A percentile compares a stretch with the other conserved stretches of the same genome.
These are phyloP conservation scores for Orthonevra nobilis DNA, from an alignment of 2,888 invertebrate genomes.

Conservation along the genomic window DNA sequence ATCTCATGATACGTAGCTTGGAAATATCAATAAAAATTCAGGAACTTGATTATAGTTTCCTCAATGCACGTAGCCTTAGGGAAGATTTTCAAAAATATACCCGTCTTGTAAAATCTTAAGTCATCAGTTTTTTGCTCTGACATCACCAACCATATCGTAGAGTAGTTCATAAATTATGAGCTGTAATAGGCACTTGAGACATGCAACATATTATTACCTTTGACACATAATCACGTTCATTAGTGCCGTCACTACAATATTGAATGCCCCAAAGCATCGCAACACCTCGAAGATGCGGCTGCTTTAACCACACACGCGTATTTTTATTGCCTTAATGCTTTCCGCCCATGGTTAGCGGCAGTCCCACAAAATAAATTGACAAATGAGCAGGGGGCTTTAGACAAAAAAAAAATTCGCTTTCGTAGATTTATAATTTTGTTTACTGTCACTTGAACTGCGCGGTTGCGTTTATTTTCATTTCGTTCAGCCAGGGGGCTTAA, in stretches of 20 bases:
- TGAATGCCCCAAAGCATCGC: not conserved
- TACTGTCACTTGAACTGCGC: conserved; percentile 40
- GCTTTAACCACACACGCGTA: conserved; percentile 21
- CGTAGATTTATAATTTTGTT: conserved; percentile 51
- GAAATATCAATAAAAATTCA: too few relatives aligned
- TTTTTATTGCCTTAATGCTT: conserved; percentile 4
- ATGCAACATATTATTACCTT: conserved; percentile 8
- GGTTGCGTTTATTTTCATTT: conserved; percentile 58
- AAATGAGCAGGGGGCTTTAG: conserved; percentile 30
- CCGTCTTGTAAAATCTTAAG: too few relatives aligned
- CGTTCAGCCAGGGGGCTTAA: conserved; percentile 2
- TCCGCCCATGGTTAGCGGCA: not conserved
- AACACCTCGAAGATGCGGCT: not conserved
- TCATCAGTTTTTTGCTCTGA: not conserved
- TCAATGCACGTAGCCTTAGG: too few relatives aligned
- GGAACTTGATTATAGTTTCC: too few relatives aligned
- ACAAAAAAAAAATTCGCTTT: conserved; percentile 39
- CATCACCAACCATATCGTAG: not conserved
- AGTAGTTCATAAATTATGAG: not conserved
- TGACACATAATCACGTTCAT: conserved; percentile 34
- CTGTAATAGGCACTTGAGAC: not conserved
- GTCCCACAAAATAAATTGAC: not conserved
- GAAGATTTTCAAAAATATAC: too few relatives aligned
- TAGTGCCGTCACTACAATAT: conserved; percentile 1
- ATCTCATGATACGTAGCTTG: too few relatives aligned